Evolutionary conservation across 2,888 invertebrate species (phyloP).

Genomic region (Acanthococcus lagerstroemiae): DNA sequence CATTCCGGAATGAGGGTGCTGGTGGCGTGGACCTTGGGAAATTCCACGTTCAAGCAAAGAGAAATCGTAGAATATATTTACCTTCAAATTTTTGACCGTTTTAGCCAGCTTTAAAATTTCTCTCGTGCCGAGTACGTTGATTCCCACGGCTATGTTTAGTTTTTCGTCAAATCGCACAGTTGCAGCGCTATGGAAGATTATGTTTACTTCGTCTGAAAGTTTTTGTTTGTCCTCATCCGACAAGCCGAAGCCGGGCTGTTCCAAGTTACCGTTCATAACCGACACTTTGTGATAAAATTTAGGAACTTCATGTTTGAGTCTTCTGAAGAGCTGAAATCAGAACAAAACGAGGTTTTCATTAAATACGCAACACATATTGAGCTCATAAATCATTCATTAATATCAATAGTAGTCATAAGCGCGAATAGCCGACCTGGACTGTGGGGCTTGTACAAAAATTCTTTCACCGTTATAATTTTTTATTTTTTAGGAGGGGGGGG

Average conservation of each 20-base stretch:
- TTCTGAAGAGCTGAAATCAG: slow-evolving; percentile 46
- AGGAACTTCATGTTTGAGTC: slow-evolving; percentile 46
- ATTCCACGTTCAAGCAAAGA: no score
- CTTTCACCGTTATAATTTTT: background rate
- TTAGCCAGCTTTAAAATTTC: slow-evolving; percentile 63
- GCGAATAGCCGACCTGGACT: no score
- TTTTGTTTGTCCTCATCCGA: slow-evolving; percentile 51
- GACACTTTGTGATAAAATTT: slow-evolving; percentile 57
- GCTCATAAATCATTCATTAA: no score
- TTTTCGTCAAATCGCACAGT: slow-evolving; percentile 83
- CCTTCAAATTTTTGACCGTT: slow-evolving; percentile 61
- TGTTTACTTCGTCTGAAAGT: slow-evolving; percentile 53
- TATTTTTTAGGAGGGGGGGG: no score
- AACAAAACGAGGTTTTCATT: slow-evolving; percentile 15
- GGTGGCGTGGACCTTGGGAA: no score
- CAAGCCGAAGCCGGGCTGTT: slow-evolving; percentile 54
- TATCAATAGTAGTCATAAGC: no score
- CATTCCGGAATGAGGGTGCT: no score
- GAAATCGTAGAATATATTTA: slow-evolving; percentile 41
- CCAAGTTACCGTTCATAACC: slow-evolving; percentile 58
- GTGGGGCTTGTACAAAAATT: background rate
- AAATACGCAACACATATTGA: background rate
- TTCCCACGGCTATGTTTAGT: slow-evolving; percentile 61
- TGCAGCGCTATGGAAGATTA: slow-evolving; percentile 82
- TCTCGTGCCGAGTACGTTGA: slow-evolving; percentile 68